Base-by-base conservation (phyloP, 2,888 invertebrate species). In the Lycia hirtaria region DNA sequence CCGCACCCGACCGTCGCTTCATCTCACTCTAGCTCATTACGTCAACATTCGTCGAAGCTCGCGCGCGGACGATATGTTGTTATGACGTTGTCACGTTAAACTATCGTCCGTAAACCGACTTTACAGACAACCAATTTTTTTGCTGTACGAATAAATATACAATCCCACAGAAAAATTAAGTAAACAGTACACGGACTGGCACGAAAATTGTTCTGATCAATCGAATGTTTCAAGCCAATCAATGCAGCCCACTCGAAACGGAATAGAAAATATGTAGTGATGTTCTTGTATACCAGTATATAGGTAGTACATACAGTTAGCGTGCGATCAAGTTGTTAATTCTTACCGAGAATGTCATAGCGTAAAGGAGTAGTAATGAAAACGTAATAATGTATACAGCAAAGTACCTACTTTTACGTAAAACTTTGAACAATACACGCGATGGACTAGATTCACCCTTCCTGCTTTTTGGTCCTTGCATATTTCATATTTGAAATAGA, bases 371-470 rank as follows among this genome's bases (percentile, higher is more conserved):
- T 14, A 22, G 14, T 9, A 40, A 24, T 40, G 3, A 40, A 14
- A 40, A 24, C 0, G 4, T 7, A 24, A 40, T 40, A 15, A 14
- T 35, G n/a, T 9, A 19, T 35, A 19, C 17, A 4, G 5, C 33
- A 32, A 14, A 32, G 32, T 32, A n/a, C 35, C 19, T 35, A 10
- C 19, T 4, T 9, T 7, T n/a, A 28, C 6, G n/a, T 30, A n/a
- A n/a, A n/a, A 35, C 4, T 20, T 5, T 12, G 12, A 22, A 20
- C 14, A 19, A 3, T 1, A 22, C 38, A 38, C 38, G 38, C 38
- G 38, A 38, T 22, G 12, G 12, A 38, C 35, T 35, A 35, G 17
- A 17, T 35, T 33, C 33, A 15, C 35, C 35, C 35, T 35, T 35
- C 17, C 15, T 17, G n/a, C n/a, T n/a, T n/a, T n/a, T n/a, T n/a